Evolutionary conservation across 2,797 vertebrate genomes (phyloP).

Genomic region (Cynopterus sphinx): DNA sequence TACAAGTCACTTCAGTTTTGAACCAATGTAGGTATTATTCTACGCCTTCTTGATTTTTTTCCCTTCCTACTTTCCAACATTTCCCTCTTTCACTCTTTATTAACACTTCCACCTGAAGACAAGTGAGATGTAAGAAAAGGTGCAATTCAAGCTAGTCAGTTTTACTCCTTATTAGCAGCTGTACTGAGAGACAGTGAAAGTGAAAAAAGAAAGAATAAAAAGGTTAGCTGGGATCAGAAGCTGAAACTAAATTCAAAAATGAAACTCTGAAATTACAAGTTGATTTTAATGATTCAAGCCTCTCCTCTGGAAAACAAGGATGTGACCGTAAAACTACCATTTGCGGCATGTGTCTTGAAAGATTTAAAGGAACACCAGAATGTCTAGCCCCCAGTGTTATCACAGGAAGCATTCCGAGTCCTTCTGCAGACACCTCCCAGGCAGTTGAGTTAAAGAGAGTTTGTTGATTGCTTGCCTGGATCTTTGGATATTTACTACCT

Average conservation of each 20-base stretch:
- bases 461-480: not conserved
- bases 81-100: constrained; percentile 17
- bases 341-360: not conserved
- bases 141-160: constrained; percentile 56
- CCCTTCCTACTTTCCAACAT: not conserved
- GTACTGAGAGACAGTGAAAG: constrained; percentile 5
- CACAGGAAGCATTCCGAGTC: not conserved
- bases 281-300: not conserved
- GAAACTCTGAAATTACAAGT: not conserved
- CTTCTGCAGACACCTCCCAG: constrained; percentile 54
- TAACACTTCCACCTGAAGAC: constrained; percentile 31
- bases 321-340: not conserved
- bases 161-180: constrained; percentile 69
- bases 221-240: not conserved
- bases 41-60: not conserved
- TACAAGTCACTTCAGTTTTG: not conserved
- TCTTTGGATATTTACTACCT: not conserved
- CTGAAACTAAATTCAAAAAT: not conserved
- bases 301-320: constrained; percentile 30
- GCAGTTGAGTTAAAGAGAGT: constrained; percentile 16
- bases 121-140: constrained; percentile 37
- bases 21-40: not conserved
- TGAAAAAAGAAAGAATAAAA: not conserved
- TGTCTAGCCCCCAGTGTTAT: not conserved
- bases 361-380: not conserved